A percentile compares a stretch with the other conserved stretches of the same genome.
These are phyloP conservation scores for Palythoa caribaeorum DNA, from an alignment of 92 coral and sea anemone genomes.

Conservation along the genomic window DNA sequence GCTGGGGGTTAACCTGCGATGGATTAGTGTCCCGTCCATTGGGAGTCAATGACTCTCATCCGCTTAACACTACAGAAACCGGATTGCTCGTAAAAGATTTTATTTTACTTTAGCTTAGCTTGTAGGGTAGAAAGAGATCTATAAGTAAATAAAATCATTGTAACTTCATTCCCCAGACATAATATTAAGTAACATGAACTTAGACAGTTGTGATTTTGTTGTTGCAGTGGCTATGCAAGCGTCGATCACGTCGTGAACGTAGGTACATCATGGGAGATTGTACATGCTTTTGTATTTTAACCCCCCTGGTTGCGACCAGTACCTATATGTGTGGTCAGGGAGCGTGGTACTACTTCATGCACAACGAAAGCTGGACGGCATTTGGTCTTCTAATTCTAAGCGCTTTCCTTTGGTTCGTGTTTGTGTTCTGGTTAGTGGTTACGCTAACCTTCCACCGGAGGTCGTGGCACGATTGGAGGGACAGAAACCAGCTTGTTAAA, in stretches of 20 bases:
- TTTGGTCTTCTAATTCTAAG: conserved; percentile 79
- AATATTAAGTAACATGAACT: no score
- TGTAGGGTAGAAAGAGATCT: no score
- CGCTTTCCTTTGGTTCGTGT: conserved; percentile 83
- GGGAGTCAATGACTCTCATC: no score
- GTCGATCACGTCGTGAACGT: conserved; percentile 75
- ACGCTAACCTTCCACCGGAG: conserved; percentile 81
- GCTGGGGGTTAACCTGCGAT: no score
- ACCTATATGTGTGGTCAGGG: conserved; percentile 93
- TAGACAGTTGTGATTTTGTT: background rate
- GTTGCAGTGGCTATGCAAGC: conserved; percentile 84
- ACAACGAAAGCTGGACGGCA: conserved; percentile 78
- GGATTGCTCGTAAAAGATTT: no score
- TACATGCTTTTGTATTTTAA: conserved; percentile 76
- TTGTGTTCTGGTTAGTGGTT: conserved; percentile 78
- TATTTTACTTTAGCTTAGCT: no score
- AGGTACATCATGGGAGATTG: conserved; percentile 92
- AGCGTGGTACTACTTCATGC: conserved; percentile 83
- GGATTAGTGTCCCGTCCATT: no score
- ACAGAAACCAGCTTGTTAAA: conserved; percentile 80
- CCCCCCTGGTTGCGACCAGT: conserved; percentile 84
- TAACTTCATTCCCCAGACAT: no score
- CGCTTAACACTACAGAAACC: no score
- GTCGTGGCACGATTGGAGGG: conserved; percentile 89
- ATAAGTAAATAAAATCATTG: no score